These are phyloP conservation scores for Cephus spinipes DNA, from an alignment of 2,888 invertebrate genomes.

Conservation along the genomic window DNA sequence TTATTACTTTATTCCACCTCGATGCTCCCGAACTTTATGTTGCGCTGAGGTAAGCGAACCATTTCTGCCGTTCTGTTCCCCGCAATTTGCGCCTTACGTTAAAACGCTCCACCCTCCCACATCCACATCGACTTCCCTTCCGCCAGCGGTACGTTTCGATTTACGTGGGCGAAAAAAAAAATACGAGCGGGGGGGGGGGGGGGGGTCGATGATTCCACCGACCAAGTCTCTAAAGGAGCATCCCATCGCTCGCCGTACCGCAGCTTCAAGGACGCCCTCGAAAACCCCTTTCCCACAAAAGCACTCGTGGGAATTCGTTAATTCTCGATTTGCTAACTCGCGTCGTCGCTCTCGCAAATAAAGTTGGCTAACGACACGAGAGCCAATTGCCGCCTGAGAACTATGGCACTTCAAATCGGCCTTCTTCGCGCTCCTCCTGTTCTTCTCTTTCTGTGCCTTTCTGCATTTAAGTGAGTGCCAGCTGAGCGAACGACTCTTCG, in stretches of 20 bases:
- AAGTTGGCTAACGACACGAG: constrained; percentile 15
- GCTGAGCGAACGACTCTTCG: constrained; percentile 36
- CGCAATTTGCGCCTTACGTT: constrained; percentile 21
- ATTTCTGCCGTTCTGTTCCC: constrained; percentile 13
- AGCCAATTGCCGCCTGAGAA: constrained; percentile 12
- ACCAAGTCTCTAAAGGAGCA: constrained; percentile 1
- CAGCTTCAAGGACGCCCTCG: background rate
- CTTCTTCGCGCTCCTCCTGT: constrained; percentile 35
- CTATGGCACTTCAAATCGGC: constrained; percentile 28
- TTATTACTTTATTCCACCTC: constrained; percentile 61
- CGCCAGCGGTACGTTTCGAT: background rate
- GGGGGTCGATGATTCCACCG: constrained; percentile 1
- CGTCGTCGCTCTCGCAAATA: constrained; percentile 1
- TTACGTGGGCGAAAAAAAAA: constrained; percentile 26
- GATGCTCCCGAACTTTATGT: constrained; percentile 55
- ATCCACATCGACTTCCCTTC: background rate
- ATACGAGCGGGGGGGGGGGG: background rate
- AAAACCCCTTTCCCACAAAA: constrained; percentile 7
- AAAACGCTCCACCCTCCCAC: constrained; percentile 13
- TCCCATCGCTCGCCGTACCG: background rate
- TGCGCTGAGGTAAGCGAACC: constrained; percentile 45
- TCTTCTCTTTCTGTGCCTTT: background rate
- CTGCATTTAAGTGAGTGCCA: constrained; percentile 32
- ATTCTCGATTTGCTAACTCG: constrained; percentile 7
- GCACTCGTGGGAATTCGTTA: constrained; percentile 10